phyloP scores from a whole-genome alignment of 2,797 vertebrate genomes.

The Avahi laniger region DNA sequence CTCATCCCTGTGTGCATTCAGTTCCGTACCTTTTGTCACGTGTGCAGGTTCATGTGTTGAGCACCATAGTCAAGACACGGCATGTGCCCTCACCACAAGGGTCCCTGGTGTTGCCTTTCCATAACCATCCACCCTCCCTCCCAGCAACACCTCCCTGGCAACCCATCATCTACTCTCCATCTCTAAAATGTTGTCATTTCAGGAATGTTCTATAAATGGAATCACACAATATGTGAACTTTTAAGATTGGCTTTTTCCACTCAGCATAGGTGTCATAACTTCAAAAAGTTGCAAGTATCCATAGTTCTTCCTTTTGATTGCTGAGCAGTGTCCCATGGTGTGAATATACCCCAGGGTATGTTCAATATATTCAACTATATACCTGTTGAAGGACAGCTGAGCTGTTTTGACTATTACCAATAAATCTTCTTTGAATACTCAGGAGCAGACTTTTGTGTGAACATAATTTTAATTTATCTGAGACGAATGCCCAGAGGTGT shows the following conservation, averaged over 20 bases:
- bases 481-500: background rate
- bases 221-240: background rate
- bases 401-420: too few relatives aligned
- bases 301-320: too few relatives aligned
- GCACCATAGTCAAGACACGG: background rate
- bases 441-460: background rate
- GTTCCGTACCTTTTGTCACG: background rate
- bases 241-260: background rate
- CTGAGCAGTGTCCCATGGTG: too few relatives aligned
- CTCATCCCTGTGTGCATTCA: too few relatives aligned
- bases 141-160: background rate
- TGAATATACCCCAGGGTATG: too few relatives aligned
- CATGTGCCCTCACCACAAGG: background rate
- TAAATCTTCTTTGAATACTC: background rate
- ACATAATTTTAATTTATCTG: background rate
- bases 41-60: background rate
- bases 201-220: background rate
- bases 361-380: too few relatives aligned
- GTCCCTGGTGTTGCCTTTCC: background rate
- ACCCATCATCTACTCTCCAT: background rate
- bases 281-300: background rate
- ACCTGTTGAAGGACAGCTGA: background rate
- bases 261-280: background rate
- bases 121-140: background rate
- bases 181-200: background rate